Base-by-base conservation (phyloP, 2,888 invertebrate genomes). In the Drosophila meridionalis region DNA sequence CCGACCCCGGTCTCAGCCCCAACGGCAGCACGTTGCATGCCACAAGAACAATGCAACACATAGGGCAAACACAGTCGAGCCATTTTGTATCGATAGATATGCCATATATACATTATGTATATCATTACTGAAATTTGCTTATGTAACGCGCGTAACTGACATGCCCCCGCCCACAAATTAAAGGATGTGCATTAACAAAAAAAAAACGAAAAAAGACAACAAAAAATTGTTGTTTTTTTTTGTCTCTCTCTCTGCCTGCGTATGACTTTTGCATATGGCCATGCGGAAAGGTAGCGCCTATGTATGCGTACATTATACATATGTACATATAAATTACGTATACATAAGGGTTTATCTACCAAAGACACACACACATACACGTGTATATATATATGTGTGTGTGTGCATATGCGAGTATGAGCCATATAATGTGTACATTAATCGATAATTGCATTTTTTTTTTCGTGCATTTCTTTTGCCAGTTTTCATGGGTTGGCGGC, bases 371-470 rank as follows among this genome's bases (percentile, higher is more conserved):
- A 53, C 32, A 69, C 62, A 68, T 9, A 40, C 47, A n/a, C 59
- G 0, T 20, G 2, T 12, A 40, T 42, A 9, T 62, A n/a, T 58
- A 48, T 59, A n/a, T 34, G 28, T 28, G 7, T 26, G 12, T 55
- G 38, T 63, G 48, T 53, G 40, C 45, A 61, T 60, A 45, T 61
- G 32, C 52, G 50, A 72, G 67, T 73, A 73, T 79, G 89, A 69
- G 82, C 75, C 78, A 88, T 85, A 83, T 81, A 90, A 90, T 90
- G 87, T 88, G 84, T 74, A 82, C 89, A 87, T 87, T 87, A 87
- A 87, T 87, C 87, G 90, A 87, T 87, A 87, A 87, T 90, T 87
- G 87, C 89, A 87, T 90, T 87, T 87, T 82, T 80, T 20, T 80
- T 83, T 83, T 76, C 76, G 73, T 81, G 57, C 83, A 83, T 88